Evolutionary conservation across 2,113 vertebrate genomes (phyloP).

Genomic region (Cebus imitator): DNA sequence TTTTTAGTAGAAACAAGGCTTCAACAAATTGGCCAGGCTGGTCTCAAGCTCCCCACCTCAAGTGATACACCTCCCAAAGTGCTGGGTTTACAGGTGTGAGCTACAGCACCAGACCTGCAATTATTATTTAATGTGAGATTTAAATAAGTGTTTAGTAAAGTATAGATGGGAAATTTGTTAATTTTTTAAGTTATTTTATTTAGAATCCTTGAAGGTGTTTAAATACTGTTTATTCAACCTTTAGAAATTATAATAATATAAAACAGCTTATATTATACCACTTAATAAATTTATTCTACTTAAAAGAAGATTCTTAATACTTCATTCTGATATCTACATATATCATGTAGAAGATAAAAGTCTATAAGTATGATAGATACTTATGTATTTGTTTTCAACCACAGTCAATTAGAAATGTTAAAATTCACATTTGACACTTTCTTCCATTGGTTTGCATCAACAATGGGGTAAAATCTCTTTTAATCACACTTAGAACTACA

Average conservation of each 20-base stretch:
- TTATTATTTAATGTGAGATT: background rate
- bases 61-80: no score
- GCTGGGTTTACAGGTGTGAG: no score
- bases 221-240: background rate
- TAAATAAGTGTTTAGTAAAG: background rate
- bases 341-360: background rate
- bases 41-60: no score
- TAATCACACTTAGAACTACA: background rate
- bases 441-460: background rate
- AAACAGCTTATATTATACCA: background rate
- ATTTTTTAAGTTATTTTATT: background rate
- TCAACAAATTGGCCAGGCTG: no score
- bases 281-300: background rate
- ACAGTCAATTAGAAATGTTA: background rate
- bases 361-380: background rate
- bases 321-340: no score
- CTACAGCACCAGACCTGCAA: no score
- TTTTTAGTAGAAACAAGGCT: no score
- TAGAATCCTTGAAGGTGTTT: background rate
- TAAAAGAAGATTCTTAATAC: background rate
- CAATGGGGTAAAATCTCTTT: background rate
- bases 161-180: background rate
- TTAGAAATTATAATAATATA: background rate
- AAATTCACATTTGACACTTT: background rate
- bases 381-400: background rate